Conservation (phyloP, 2,888 invertebrate species). For the Nomada fabriciana region DNA sequence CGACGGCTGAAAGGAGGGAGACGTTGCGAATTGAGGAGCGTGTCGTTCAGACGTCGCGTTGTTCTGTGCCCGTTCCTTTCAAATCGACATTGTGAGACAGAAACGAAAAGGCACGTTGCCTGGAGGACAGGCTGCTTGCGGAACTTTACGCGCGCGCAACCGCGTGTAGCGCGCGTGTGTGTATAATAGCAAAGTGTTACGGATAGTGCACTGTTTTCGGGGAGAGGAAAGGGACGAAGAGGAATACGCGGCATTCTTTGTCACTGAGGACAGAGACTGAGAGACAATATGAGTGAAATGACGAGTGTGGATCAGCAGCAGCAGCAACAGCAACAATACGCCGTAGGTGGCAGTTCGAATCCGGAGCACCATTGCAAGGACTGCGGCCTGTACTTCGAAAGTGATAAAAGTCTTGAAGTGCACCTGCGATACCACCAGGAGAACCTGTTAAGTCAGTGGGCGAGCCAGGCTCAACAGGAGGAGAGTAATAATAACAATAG, state of each 20-base stretch:
- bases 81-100: conserved; percentile 18
- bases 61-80: not conserved
- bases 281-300: conserved; percentile 82
- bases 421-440: conserved; percentile 93
- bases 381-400: conserved; percentile 91
- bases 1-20: conserved; percentile 52
- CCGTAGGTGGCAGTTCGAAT: conserved; percentile 75
- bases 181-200: not conserved
- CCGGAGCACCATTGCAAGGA: conserved; percentile 90
- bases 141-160: conserved; percentile 51
- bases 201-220: conserved; percentile 27
- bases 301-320: conserved; percentile 84
- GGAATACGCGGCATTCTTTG: conserved; percentile 12
- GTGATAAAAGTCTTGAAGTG: conserved; percentile 91
- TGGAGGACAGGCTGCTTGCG: conserved; percentile 34
- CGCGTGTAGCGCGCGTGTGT: conserved; percentile 55
- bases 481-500: conserved; percentile 89
- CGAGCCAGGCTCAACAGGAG: conserved; percentile 86
- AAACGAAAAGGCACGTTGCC: conserved; percentile 1
- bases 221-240: not conserved
- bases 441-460: conserved; percentile 91
- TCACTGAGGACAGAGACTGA: conserved; percentile 14
- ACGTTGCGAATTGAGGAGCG: conserved; percentile 43
- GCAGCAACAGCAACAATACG: conserved; percentile 82
- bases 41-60: conserved; percentile 2